A percentile compares a stretch with the other conserved stretches of the same genome.
Evolutionary conservation across 2,113 vertebrate species (phyloP).

Genomic region (Piaya cayana): DNA sequence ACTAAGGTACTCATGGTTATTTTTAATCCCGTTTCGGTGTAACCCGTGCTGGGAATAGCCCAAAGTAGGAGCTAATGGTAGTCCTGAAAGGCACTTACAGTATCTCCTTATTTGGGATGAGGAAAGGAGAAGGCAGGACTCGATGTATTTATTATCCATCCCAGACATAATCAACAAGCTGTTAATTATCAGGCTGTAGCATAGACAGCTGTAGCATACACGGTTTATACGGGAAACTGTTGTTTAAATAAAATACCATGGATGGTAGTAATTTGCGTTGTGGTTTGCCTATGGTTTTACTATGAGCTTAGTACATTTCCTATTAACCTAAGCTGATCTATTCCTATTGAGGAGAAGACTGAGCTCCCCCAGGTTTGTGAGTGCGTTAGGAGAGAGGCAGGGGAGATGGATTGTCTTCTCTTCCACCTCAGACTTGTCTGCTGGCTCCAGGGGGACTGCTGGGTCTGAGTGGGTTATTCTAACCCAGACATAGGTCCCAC

Average conservation of each 20-base stretch:
- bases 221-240: not conserved
- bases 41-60: not conserved
- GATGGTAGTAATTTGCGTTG: not conserved
- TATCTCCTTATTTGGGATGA: not conserved
- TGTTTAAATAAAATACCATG: not conserved
- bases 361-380: not conserved
- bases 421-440: not conserved
- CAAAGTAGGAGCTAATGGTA: not conserved
- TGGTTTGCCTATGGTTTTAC: not conserved
- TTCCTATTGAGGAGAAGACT: not conserved
- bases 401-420: not conserved
- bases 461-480: not conserved
- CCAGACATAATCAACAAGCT: not conserved
- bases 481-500: not conserved
- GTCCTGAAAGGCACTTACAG: not conserved
- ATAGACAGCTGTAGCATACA: not conserved
- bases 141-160: not conserved
- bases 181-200: not conserved
- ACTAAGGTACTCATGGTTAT: accelerated
- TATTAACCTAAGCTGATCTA: not conserved
- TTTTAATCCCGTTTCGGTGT: not conserved
- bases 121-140: not conserved
- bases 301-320: not conserved
- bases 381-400: not conserved
- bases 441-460: not conserved